Conservation (phyloP, 2,888 invertebrate species). For the Melieria omissa region DNA sequence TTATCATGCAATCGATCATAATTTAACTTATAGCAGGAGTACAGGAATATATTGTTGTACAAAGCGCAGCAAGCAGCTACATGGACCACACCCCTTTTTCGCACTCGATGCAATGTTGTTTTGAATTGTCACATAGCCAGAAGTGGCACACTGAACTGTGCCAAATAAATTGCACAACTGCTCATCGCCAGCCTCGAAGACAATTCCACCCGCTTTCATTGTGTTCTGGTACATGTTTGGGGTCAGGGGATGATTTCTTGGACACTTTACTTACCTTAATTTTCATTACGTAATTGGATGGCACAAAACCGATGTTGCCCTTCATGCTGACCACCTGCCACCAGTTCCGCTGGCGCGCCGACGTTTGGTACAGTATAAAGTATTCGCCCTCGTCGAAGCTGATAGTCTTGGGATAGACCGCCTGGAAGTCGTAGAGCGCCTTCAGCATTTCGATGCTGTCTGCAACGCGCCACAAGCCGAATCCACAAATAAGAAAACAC, state of each 20-base stretch:
- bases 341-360: constrained; percentile 83
- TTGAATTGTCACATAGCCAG: no score
- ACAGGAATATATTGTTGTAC: no score
- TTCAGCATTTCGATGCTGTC: constrained; percentile 84
- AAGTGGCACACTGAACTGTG: no score
- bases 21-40: no score
- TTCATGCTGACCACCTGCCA: constrained; percentile 87
- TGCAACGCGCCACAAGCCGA: constrained; percentile 59
- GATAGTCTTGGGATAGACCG: constrained; percentile 83
- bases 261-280: constrained; percentile 72
- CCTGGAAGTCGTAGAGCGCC: constrained; percentile 85
- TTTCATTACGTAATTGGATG: constrained; percentile 85
- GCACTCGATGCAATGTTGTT: no score
- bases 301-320: constrained; percentile 86
- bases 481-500: neutral
- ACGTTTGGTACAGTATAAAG: constrained; percentile 82
- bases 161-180: no score
- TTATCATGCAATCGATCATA: no score
- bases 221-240: no score
- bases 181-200: no score
- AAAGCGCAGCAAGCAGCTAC: no score
- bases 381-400: constrained; percentile 84
- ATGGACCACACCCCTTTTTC: constrained; percentile 18
- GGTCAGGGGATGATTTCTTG: no score
- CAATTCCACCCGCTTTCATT: no score